Evolutionary conservation across 2,888 invertebrate genomes (phyloP), one percentile per base, ranked within the genome.

Genomic region (Drosophila acutilabella): DNA sequence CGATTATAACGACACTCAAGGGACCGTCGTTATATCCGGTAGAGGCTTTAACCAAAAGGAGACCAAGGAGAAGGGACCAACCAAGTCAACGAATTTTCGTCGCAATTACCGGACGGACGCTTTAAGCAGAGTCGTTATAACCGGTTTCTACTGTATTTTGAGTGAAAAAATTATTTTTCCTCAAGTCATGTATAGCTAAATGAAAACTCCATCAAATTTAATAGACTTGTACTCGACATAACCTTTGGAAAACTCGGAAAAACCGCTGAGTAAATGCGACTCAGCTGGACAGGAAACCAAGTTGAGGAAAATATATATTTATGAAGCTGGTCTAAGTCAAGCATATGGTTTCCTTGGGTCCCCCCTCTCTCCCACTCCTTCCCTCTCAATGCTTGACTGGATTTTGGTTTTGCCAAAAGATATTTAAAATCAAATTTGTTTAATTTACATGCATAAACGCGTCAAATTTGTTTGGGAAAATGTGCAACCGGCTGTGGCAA

Each of bases 381-480:
- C 2, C 3, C 20, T 13, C 36, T 36, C 13, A 36, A 13, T 53
- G 61, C 45, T 70, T 48, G 81, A 66, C 52, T 59, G 41, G 16
- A 54, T 33, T 71, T 62, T 65, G 67, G 65, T 70, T 62, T 64
- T 71, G 80, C 81, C 80, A 85, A 68, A 89, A 88, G 85, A 85
- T 85, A 88, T 88, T 85, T 89, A 89, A 85, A 85, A 85, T 85
- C 85, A 85, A 85, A 85, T 85, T 85, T 85, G 89, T 81, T 88
- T 85, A 85, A 85, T 89, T 85, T 85, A 88, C 85, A 85, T 89
- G 88, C 85, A 85, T 89, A 89, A 85, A 88, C 85, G 85, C 89
- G 85, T 85, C 85, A 85, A 85, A 85, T 88, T 88, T 85, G 88
- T 79, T 89, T 89, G 78, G 78, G 69, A 69, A 80, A 74, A 74